Evolutionary conservation across 2,797 vertebrate species (phyloP).

Genomic region (Micrastur ruficollis): DNA sequence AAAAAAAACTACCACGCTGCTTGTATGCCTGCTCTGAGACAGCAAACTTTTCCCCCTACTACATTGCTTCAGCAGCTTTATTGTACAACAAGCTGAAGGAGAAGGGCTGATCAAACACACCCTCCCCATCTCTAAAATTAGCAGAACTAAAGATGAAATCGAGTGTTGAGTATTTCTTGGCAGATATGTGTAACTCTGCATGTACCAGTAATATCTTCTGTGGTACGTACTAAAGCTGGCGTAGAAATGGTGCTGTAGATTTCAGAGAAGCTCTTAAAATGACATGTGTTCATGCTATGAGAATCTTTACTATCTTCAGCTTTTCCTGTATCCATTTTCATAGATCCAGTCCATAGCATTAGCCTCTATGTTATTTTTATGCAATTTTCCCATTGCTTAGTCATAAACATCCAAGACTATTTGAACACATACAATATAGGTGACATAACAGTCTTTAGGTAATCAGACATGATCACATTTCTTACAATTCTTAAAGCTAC

Average conservation of each 20-base stretch:
- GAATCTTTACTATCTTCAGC: not conserved
- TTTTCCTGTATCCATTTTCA: not conserved
- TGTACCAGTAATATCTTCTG: conserved; percentile 13
- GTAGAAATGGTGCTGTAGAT: not conserved
- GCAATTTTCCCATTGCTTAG: not conserved
- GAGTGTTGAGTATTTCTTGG: conserved; percentile 38
- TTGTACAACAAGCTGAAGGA: not conserved
- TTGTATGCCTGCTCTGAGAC: conserved; percentile 37
- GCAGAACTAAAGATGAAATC: conserved; percentile 49
- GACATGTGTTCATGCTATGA: not conserved
- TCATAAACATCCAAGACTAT: not conserved
- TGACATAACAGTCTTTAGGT: not conserved
- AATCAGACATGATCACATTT: not conserved
- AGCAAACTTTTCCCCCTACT: conserved; percentile 3
- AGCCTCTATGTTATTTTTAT: not conserved
- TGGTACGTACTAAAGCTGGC: conserved; percentile 41
- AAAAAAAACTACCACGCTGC: not conserved
- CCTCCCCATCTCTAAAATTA: not conserved
- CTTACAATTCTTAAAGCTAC: not conserved
- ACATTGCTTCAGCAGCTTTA: not conserved
- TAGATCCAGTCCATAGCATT: not conserved
- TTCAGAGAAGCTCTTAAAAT: conserved; percentile 31
- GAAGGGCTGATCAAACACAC: not conserved
- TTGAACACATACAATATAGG: not conserved
- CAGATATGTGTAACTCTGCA: not conserved